These are phyloP conservation scores for Drosophila biarmipes DNA, from an alignment of 1,140 invertebrate genomes.

Conservation along the genomic window DNA sequence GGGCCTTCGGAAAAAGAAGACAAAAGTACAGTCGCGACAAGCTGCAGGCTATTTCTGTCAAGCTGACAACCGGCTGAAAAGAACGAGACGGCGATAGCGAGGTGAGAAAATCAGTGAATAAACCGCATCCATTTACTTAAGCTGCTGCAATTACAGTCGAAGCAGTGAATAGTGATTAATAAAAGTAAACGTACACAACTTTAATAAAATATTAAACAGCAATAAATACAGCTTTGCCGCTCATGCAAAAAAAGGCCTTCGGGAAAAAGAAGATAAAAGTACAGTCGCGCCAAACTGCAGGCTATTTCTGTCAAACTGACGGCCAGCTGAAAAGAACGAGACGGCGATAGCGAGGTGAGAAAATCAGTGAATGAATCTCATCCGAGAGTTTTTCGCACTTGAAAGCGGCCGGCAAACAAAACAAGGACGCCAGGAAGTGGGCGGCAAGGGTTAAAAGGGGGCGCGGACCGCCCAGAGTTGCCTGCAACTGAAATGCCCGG, in stretches of 20 bases:
- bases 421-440: conserved; percentile 27
- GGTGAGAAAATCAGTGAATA: conserved; percentile 34
- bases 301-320: conserved; percentile 38
- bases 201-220: no score
- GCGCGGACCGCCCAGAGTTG: conserved; percentile 27
- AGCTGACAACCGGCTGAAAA: conserved; percentile 12
- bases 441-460: conserved; percentile 20
- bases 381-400: conserved; percentile 49
- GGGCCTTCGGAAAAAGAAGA: neutral
- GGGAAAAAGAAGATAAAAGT: neutral
- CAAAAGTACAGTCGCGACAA: conserved; percentile 13
- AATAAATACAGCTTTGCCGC: no score
- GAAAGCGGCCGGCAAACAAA: conserved; percentile 41
- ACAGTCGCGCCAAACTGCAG: conserved; percentile 23
- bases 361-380: conserved; percentile 46
- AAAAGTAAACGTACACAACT: no score
- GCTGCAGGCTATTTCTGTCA: conserved; percentile 34
- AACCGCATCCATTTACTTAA: conserved; percentile 49
- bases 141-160: no score
- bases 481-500: conserved; percentile 48
- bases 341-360: conserved; percentile 8
- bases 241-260: no score
- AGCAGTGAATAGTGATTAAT: no score
- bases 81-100: conserved; percentile 1
- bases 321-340: conserved; percentile 1